Evolutionary conservation across 2,113 vertebrate species (phyloP), one percentile per base, ranked within the genome.

Genomic region (Nerophis ophidion): DNA sequence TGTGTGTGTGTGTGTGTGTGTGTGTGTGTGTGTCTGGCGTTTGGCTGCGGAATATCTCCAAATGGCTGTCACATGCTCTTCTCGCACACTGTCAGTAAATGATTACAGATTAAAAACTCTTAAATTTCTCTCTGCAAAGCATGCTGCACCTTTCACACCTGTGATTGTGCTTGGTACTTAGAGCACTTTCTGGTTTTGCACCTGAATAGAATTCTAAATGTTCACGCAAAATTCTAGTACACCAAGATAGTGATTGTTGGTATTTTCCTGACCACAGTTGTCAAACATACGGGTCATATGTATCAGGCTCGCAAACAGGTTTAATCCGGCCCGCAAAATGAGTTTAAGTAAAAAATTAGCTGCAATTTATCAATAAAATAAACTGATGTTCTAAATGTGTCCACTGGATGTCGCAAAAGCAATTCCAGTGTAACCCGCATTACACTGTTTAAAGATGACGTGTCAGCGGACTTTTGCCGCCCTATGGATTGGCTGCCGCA

Each of bases 1-100:
- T 34, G 42, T 8, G 49, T 4, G 40, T 11, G 16, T 63, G 34
- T 35, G 40, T 17, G 19, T 38, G 15, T 34, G 42, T 8, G 49
- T 4, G 40, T 44, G 52, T 34, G 36, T 16, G 34, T 63, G 55
- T 53, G 48, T 38, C 55, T 51, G 50, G 60, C 48, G 16, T 66
- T 51, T 57, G 58, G 16, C 59, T 54, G 64, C 48, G 6, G 49
- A 67, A 49, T 70, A 57, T 60, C 54, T 56, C 19, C 3, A 36
- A 55, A 70, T n/a, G 19, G 7, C 38, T 49, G 56, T 52, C 51
- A 60, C 55, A 59, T 68, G 53, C 26, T 36, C 19, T 50, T 50
- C 16, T 45, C 61, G 56, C 36, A 35, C 5, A 14, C 33, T 12
- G 46, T 68, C 45, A 48, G 46, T 63, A 7, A 56, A 56, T 6